Base-by-base conservation (phyloP, 2,888 invertebrate species). In the Nesidiocoris tenuis region DNA sequence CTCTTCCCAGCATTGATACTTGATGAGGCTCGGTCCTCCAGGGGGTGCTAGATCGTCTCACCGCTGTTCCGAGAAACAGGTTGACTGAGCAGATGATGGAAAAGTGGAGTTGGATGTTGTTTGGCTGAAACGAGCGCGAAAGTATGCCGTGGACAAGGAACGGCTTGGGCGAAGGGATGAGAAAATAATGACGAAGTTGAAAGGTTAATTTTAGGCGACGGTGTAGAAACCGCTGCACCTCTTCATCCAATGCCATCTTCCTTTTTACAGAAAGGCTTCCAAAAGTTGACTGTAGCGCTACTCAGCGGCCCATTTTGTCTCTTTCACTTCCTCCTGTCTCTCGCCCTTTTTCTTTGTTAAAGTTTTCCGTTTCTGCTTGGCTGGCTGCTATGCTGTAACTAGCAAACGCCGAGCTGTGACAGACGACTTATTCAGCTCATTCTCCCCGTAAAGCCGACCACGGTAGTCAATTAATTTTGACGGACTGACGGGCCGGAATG, bases 121-220 rank as follows among this genome's bases (percentile, higher is more conserved):
- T 39, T 39, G 39, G 39, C 39, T 12, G 39, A 39, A 39, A 12
- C 12, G 54, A 16, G 54, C 7, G 54, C 16, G 54, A n/a, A n/a
- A n/a, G n/a, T n/a, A n/a, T n/a, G n/a, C n/a, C n/a, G n/a, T n/a
- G n/a, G n/a, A n/a, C n/a, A n/a, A n/a, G n/a, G n/a, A n/a, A n/a
- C n/a, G n/a, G n/a, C n/a, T n/a, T n/a, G n/a, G n/a, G 59, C 17
- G 25, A 16, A 19, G 61, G 72, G 61, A 72, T 72, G 72, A 72
- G 72, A 72, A 72, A 72, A 72, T 72, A 72, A 72, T 72, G 72
- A 72, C 72, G 72, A 61, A 70, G 72, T 61, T 72, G 72, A 72
- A 72, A 72, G 72, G 72, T 72, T 72, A 72, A 72, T 72, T 72
- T 72, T 61, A 61, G 72, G 72, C 72, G 72, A 72, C 54, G 63